phyloP scores from a whole-genome alignment of 2,888 invertebrate species.

The Nomada fucata region DNA sequence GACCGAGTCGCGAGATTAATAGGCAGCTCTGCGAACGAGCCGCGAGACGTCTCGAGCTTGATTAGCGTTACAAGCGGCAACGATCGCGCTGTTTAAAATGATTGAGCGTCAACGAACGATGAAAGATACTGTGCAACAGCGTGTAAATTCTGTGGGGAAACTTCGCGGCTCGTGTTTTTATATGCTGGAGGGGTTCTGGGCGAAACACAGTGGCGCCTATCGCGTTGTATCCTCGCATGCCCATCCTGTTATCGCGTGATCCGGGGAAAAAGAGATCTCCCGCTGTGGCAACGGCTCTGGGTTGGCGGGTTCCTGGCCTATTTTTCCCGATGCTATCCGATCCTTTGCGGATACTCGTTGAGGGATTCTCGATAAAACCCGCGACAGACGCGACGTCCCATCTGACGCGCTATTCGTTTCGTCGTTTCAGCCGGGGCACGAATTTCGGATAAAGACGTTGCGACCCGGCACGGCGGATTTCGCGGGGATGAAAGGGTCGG shows the following conservation, averaged over 20 bases:
- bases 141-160: not conserved
- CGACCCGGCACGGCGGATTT: not conserved
- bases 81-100: not conserved
- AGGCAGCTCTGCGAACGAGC: not conserved
- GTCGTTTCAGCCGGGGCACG: constrained; percentile 3
- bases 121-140: too few relatives aligned
- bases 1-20: constrained; percentile 2
- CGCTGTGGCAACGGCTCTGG: not conserved
- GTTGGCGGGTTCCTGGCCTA: constrained; percentile 15
- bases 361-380: constrained; percentile 52
- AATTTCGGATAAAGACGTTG: constrained; percentile 1
- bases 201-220: not conserved
- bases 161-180: not conserved
- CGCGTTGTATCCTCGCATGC: constrained; percentile 2
- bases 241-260: constrained; percentile 14
- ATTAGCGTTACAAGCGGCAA: not conserved
- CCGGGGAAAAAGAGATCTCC: not conserved
- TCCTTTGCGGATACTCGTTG: constrained; percentile 40
- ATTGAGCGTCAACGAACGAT: not conserved
- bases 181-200: too few relatives aligned
- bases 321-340: constrained; percentile 42
- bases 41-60: not conserved
- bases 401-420: constrained; percentile 32
- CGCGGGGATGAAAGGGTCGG: too few relatives aligned
- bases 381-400: constrained; percentile 16